These are phyloP conservation scores for Eospalax fontanierii DNA, from an alignment of 2,797 vertebrate genomes.

Conservation along the genomic window DNA sequence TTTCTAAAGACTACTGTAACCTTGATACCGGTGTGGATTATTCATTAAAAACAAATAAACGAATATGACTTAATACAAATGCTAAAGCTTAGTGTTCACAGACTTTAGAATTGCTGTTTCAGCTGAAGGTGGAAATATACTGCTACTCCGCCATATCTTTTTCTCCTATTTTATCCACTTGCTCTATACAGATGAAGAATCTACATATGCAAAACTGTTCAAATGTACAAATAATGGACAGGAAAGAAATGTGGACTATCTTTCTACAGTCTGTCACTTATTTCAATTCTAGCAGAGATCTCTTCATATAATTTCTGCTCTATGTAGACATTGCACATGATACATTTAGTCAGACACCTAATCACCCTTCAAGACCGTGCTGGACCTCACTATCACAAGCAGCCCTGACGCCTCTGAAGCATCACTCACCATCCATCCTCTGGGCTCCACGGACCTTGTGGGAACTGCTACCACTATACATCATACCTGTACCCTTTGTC, in stretches of 20 bases:
- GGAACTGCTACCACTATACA: not conserved
- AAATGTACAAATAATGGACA: constrained; percentile 3
- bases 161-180: not conserved
- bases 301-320: not conserved
- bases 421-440: not conserved
- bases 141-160: not conserved
- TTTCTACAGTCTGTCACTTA: not conserved
- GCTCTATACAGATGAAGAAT: constrained; percentile 19
- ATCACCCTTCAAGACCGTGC: not conserved
- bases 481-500: not conserved
- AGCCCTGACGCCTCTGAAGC: not conserved
- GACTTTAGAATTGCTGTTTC: not conserved
- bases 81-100: constrained; percentile 19
- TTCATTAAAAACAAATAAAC: not conserved
- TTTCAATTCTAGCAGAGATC: not conserved
- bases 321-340: not conserved
- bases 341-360: not conserved
- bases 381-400: not conserved
- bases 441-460: not conserved
- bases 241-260: not conserved
- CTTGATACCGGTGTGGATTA: not conserved
- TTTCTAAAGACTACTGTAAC: constrained; percentile 33
- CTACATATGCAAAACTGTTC: not conserved
- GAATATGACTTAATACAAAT: not conserved
- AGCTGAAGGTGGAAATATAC: not conserved